phyloP scores from a whole-genome alignment of 2,888 invertebrate genomes.

The Clitarchus hookeri region DNA sequence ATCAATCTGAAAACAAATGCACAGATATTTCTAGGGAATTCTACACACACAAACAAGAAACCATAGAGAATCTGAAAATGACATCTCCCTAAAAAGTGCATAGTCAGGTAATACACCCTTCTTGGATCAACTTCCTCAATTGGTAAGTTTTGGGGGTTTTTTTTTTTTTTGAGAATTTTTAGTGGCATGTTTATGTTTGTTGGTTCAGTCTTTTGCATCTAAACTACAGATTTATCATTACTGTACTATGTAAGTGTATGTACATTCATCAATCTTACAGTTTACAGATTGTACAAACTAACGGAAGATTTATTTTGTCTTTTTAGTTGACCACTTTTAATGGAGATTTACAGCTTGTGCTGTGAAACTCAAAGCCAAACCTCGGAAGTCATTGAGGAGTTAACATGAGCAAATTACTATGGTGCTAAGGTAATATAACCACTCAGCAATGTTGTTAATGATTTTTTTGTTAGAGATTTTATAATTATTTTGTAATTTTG shows the following conservation, averaged over 20 bases:
- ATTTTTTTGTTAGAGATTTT: neutral
- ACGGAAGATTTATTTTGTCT: neutral
- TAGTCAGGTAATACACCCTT: too few species aligned
- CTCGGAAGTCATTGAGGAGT: neutral
- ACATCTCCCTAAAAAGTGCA: too few species aligned
- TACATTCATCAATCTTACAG: neutral
- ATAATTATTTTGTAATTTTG: neutral
- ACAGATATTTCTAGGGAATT: too few species aligned
- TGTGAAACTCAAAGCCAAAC: neutral
- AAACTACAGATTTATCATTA: too few species aligned
- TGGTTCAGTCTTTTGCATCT: too few species aligned
- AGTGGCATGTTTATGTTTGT: too few species aligned
- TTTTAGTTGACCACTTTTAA: neutral
- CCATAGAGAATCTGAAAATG: too few species aligned
- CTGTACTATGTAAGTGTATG: neutral
- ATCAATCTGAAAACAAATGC: too few species aligned
- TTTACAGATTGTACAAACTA: neutral
- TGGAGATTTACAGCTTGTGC: neutral
- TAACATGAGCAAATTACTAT: neutral
- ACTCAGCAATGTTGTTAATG: neutral
- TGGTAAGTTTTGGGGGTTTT: too few species aligned
- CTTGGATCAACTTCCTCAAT: too few species aligned
- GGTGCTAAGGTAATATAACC: neutral
- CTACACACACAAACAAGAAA: too few species aligned
- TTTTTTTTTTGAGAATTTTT: too few species aligned